Evolutionary conservation across 2,888 invertebrate species (phyloP).

Genomic region (Nephrotoma appendiculata): DNA sequence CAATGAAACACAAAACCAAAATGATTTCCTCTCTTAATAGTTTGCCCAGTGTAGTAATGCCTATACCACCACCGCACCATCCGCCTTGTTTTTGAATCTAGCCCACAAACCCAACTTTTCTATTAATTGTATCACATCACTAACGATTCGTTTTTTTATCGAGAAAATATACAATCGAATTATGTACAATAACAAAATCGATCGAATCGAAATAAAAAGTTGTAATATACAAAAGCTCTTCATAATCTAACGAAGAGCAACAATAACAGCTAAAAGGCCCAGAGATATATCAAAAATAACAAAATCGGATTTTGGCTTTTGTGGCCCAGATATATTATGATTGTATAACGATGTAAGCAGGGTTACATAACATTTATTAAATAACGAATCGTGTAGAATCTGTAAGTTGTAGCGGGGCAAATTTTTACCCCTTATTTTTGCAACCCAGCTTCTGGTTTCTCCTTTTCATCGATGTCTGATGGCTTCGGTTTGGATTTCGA

Average conservation of each 20-base stretch:
- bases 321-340: not conserved
- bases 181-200: not conserved
- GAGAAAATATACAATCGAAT: not conserved
- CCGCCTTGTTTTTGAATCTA: not conserved
- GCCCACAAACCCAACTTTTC: not conserved
- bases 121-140: not conserved
- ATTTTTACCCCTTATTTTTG: too few species aligned
- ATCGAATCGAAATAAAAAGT: not conserved
- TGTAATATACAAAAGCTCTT: not conserved
- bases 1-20: not conserved
- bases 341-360: too few species aligned
- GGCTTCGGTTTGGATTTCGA: too few species aligned
- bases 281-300: not conserved
- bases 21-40: not conserved
- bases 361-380: too few species aligned
- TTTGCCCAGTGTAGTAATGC: not conserved
- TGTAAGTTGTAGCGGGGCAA: too few species aligned
- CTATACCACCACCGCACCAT: not conserved
- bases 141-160: not conserved
- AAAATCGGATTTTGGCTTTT: not conserved
- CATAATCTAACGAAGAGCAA: not conserved
- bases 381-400: too few species aligned
- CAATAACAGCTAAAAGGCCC: not conserved
- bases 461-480: too few species aligned
- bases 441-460: too few species aligned